Evolutionary conservation across 2,888 invertebrate species (phyloP).

Genomic region (Brachyptera risi): DNA sequence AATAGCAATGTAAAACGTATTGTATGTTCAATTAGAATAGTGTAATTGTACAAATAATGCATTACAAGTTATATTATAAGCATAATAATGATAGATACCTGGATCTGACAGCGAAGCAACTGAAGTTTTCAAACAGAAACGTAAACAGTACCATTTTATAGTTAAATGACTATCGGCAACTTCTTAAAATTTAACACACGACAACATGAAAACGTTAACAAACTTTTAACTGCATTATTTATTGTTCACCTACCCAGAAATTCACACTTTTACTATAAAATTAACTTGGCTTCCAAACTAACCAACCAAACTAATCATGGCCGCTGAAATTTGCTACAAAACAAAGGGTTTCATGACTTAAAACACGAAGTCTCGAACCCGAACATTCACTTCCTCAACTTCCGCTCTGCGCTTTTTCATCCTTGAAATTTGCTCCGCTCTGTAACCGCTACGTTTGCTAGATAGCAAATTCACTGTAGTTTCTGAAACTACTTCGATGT

Average conservation of each 20-base stretch:
- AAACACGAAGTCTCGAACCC: conserved; percentile 42
- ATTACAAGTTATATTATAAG: background rate
- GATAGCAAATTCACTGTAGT: too few species aligned
- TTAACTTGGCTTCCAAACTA: conserved; percentile 57
- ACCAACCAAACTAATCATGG: conserved; percentile 80
- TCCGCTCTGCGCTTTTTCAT: too few species aligned
- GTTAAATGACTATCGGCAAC: conserved; percentile 44
- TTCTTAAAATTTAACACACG: conserved; percentile 38
- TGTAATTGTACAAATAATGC: too few species aligned
- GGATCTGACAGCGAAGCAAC: conserved; percentile 59
- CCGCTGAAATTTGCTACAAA: conserved; percentile 76
- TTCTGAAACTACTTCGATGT: background rate
- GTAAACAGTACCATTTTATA: conserved; percentile 68
- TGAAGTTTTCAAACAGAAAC: conserved; percentile 63
- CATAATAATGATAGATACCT: conserved; percentile 44
- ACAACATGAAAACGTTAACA: background rate
- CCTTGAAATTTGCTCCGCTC: conserved; percentile 2
- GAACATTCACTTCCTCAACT: conserved; percentile 17
- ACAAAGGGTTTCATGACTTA: conserved; percentile 54
- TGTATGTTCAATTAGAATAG: background rate
- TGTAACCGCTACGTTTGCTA: background rate
- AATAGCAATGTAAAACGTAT: background rate
- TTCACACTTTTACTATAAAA: conserved; percentile 41
- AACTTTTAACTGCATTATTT: conserved; percentile 43
- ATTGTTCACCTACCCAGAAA: conserved; percentile 45